phyloP scores from a whole-genome alignment of 2,888 invertebrate species.

The Metopia argyrocephala region DNA sequence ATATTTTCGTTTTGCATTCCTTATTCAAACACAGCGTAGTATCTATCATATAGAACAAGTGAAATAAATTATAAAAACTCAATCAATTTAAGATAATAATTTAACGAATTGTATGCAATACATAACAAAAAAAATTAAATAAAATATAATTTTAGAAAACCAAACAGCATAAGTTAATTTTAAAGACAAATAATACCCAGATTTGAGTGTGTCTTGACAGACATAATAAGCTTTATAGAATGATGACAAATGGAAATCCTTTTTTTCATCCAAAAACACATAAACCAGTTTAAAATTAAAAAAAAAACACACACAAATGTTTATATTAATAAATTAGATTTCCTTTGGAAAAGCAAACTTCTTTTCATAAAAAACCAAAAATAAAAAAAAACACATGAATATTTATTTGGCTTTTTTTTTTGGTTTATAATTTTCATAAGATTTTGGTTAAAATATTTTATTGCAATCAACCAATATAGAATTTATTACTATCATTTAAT shows the following conservation, averaged over 20 bases:
- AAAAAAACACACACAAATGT: too few species aligned
- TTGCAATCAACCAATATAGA: background rate
- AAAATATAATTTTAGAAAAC: background rate
- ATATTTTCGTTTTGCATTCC: too few species aligned
- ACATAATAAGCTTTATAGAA: too few species aligned
- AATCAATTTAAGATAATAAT: background rate
- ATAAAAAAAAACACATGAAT: background rate
- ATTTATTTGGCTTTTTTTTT: background rate
- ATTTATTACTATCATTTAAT: background rate
- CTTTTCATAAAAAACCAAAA: background rate
- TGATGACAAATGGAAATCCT: too few species aligned
- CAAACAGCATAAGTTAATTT: slow-evolving; percentile 3
- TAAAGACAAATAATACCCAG: slow-evolving; percentile 35
- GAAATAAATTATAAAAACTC: background rate
- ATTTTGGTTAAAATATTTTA: background rate
- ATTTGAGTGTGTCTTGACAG: too few species aligned
- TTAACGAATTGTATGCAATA: slow-evolving; percentile 6
- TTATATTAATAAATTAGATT: background rate
- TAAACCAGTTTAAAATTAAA: too few species aligned
- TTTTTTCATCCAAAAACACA: too few species aligned
- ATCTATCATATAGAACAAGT: background rate
- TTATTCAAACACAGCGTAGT: background rate
- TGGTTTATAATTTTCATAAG: too few species aligned
- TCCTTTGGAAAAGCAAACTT: background rate
- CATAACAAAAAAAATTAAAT: background rate